phyloP scores from a whole-genome alignment of 92 coral and sea anemone genomes.

The Chrysogorgia sp. region DNA sequence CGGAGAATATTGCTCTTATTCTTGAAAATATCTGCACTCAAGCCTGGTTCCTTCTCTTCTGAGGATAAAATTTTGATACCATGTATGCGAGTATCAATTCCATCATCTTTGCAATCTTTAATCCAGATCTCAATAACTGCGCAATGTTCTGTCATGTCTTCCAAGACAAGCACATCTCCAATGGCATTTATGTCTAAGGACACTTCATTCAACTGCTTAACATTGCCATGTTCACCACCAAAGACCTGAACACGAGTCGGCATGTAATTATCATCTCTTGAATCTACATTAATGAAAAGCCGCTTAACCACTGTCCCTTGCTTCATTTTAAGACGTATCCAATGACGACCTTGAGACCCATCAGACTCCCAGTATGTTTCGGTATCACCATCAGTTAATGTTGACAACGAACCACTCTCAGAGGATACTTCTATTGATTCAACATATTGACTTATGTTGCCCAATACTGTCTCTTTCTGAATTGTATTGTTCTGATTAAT shows the following conservation, averaged over 20 bases:
- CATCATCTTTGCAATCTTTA: constrained; percentile 99
- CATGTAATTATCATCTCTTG: constrained; percentile 97
- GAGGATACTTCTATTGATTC: constrained; percentile 87
- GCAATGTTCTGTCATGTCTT: constrained; percentile 78
- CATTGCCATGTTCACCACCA: constrained; percentile 83
- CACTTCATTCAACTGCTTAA: constrained; percentile 74
- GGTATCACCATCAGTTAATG: constrained; percentile 90
- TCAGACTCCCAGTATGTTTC: constrained; percentile 97
- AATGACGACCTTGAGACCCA: constrained; percentile 96
- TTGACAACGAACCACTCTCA: constrained; percentile 74
- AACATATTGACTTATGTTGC: constrained; percentile 90
- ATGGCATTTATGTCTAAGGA: constrained; percentile 77
- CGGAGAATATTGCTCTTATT: constrained; percentile 48
- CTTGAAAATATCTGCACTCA: constrained; percentile 78
- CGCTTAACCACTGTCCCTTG: constrained; percentile 89
- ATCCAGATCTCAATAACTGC: constrained; percentile 84
- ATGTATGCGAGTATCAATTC: constrained; percentile 95
- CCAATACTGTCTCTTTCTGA: constrained; percentile 80
- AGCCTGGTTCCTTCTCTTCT: constrained; percentile 93
- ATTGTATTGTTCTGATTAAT: constrained; percentile 58
- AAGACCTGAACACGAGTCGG: constrained; percentile 78
- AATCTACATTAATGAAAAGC: constrained; percentile 78
- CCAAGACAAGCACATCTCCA: constrained; percentile 85
- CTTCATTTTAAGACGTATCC: constrained; percentile 86
- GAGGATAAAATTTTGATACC: constrained; percentile 84